Conservation (phyloP, 2,888 invertebrate species). For the Dinocampus coccinellae region DNA sequence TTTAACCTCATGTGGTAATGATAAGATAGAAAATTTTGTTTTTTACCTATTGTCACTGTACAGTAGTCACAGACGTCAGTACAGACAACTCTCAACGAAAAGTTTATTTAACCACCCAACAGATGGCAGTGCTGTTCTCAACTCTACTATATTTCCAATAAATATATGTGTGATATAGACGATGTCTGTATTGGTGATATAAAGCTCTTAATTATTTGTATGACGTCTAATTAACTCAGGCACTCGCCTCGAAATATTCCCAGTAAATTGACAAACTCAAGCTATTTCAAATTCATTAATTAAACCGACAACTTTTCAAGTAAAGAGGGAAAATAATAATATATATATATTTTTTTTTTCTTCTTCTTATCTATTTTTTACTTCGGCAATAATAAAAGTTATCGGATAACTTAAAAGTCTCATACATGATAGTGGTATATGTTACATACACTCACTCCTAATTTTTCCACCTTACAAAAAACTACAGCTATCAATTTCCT, state of each 20-base stretch:
- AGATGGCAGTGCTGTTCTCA: not conserved
- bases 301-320: not conserved
- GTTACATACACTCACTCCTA: not conserved
- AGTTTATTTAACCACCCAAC: not conserved
- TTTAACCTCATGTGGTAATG: not conserved
- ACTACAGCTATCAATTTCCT: constrained; percentile 4
- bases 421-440: no score
- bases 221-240: constrained; percentile 3
- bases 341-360: not conserved
- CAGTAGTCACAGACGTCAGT: not conserved
- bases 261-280: not conserved
- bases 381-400: not conserved
- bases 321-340: no score
- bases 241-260: not conserved
- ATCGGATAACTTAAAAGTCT: not conserved
- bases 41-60: not conserved
- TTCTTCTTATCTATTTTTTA: not conserved
- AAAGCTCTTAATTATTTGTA: constrained; percentile 12
- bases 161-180: no score
- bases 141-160: no score
- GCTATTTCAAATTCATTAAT: not conserved
- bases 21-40: not conserved
- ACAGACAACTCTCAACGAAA: not conserved
- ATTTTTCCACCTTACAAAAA: not conserved
- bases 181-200: no score